Conservation (phyloP, 2,113 vertebrate genomes). For the Rhabdomys dilectus region DNA sequence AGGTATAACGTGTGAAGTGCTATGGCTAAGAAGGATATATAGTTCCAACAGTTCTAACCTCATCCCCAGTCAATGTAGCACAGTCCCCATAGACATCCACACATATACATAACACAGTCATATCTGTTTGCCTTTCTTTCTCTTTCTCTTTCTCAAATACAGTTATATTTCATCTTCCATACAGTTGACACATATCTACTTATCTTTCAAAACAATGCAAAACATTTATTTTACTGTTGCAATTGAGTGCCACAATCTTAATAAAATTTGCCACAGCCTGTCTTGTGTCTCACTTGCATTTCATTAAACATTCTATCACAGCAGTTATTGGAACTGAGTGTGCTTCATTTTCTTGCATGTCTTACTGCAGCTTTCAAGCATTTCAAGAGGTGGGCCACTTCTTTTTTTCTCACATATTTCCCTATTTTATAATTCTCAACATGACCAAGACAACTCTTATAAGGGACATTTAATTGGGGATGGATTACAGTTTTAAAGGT, state of each 20-base stretch:
- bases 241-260: background rate
- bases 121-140: background rate
- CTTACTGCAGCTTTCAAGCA: slow-evolving; percentile 25
- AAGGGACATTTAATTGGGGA: too few species aligned
- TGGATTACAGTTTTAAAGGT: too few species aligned
- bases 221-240: background rate
- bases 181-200: background rate
- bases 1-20: background rate
- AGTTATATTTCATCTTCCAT: background rate
- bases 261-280: background rate
- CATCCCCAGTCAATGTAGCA: background rate
- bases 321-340: background rate
- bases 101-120: background rate
- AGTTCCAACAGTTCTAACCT: background rate
- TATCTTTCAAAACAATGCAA: slow-evolving; percentile 34
- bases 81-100: background rate
- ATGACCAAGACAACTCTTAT: too few species aligned
- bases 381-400: background rate
- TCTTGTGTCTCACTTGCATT: background rate
- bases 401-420: background rate
- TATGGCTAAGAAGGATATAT: background rate
- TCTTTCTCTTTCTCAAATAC: slow-evolving; percentile 9
- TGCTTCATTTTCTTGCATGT: background rate
- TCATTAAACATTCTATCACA: background rate
- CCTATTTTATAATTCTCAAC: background rate